Evolutionary conservation across 2,113 vertebrate species (phyloP).

Genomic region (Tetraodon nigroviridis): DNA sequence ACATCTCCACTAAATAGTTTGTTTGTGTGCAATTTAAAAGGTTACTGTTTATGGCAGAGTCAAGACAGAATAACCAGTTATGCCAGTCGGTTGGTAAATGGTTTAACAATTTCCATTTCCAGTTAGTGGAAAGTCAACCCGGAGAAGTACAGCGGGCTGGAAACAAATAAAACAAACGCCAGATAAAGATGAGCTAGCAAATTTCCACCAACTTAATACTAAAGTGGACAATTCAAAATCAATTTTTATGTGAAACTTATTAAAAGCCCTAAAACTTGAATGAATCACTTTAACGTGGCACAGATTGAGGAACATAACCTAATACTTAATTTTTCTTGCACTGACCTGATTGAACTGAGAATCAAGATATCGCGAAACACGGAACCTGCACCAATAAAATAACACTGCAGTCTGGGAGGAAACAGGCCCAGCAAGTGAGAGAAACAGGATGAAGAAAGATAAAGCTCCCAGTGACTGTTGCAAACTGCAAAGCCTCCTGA

Average conservation of each 20-base stretch:
- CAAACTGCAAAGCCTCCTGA: slow-evolving; percentile 45
- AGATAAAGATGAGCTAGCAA: too few relatives aligned
- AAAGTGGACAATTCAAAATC: too few relatives aligned
- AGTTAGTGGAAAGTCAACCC: background rate
- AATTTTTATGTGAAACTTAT: too few relatives aligned
- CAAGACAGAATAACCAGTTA: too few relatives aligned
- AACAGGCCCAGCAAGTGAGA: slow-evolving; percentile 6
- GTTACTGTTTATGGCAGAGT: too few relatives aligned
- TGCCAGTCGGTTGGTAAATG: too few relatives aligned
- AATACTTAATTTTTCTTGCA: background rate
- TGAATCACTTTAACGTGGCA: background rate
- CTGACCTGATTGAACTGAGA: slow-evolving; percentile 26
- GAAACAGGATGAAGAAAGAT: slow-evolving; percentile 5
- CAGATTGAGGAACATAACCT: background rate
- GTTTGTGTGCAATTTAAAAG: too few relatives aligned
- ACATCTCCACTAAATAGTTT: too few relatives aligned
- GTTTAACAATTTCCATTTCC: background rate
- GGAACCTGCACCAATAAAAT: slow-evolving; percentile 1
- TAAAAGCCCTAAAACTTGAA: background rate
- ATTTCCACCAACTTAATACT: too few relatives aligned
- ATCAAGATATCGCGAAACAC: slow-evolving; percentile 18
- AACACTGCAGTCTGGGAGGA: background rate
- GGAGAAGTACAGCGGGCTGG: too few relatives aligned
- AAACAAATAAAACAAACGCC: too few relatives aligned
- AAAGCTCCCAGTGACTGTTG: slow-evolving; percentile 22